phyloP scores from a whole-genome alignment of 2,888 invertebrate species.

The Eristalinus sepulchralis region DNA sequence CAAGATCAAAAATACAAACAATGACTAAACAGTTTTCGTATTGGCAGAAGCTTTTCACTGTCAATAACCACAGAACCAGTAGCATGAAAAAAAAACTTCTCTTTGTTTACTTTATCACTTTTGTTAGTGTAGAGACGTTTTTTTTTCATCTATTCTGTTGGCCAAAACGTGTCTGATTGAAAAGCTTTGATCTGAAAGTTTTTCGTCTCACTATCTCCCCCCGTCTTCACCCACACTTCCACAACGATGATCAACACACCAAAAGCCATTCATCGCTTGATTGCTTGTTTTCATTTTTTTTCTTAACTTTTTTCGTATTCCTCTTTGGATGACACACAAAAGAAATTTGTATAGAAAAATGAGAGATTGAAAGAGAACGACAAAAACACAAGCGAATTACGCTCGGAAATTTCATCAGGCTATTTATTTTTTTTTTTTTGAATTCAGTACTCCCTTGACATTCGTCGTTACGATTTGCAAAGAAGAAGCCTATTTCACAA shows the following conservation, averaged over 20 bases:
- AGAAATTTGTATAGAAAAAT: slow-evolving; percentile 65
- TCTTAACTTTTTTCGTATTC: neutral
- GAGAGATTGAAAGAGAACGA: slow-evolving; percentile 60
- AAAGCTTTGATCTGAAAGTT: slow-evolving; percentile 37
- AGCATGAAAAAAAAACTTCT: neutral
- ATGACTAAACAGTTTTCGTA: neutral
- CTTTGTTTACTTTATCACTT: slow-evolving; percentile 48
- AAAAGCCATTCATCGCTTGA: slow-evolving; percentile 7
- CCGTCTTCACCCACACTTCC: too few species aligned
- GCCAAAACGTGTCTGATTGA: slow-evolving; percentile 31
- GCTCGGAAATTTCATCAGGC: slow-evolving; percentile 56
- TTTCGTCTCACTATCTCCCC: neutral
- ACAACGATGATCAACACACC: slow-evolving; percentile 7
- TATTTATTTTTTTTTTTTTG: slow-evolving; percentile 32
- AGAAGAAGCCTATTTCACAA: neutral
- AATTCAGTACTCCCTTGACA: slow-evolving; percentile 56
- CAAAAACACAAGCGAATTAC: slow-evolving; percentile 53
- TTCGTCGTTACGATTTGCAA: slow-evolving; percentile 58
- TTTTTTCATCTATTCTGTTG: slow-evolving; percentile 10
- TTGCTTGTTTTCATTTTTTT: neutral
- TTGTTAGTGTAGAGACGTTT: neutral
- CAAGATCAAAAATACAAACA: neutral
- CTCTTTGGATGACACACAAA: slow-evolving; percentile 12
- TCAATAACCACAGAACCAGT: neutral
- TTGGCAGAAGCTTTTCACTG: neutral